Conservation (phyloP, 1,140 invertebrate species). For the Glossosoma conforme region DNA sequence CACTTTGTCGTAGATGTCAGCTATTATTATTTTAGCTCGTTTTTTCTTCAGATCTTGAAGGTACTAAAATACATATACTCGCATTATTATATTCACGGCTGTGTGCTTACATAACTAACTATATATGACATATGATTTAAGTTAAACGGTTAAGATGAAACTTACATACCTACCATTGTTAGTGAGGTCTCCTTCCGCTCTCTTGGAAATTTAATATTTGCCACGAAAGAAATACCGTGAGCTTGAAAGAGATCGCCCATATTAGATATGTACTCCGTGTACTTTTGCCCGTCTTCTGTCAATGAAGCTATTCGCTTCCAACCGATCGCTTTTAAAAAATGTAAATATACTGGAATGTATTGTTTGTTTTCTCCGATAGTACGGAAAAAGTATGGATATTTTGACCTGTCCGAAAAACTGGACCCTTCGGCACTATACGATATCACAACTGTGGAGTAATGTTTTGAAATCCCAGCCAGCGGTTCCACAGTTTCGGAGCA, state of each 20-base stretch:
- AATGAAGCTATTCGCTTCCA: constrained; percentile 71
- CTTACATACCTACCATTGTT: constrained; percentile 35
- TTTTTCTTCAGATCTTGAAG: constrained; percentile 63
- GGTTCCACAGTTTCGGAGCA: constrained; percentile 83
- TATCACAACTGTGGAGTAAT: constrained; percentile 71
- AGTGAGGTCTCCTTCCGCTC: constrained; percentile 37
- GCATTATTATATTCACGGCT: no score
- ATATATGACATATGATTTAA: neutral
- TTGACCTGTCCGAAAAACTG: constrained; percentile 61
- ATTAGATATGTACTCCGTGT: constrained; percentile 71
- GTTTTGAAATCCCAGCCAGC: constrained; percentile 72
- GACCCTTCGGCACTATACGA: constrained; percentile 79
- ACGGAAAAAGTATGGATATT: constrained; percentile 79
- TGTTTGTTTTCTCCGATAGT: constrained; percentile 78
- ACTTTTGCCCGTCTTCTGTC: constrained; percentile 75
- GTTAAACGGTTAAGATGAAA: neutral
- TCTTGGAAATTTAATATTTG: constrained; percentile 66
- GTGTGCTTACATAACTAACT: neutral
- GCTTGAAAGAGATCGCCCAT: constrained; percentile 60
- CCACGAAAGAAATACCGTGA: constrained; percentile 61
- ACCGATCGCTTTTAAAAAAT: constrained; percentile 58
- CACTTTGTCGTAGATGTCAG: constrained; percentile 62
- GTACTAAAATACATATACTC: constrained; percentile 50
- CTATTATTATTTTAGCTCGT: constrained; percentile 70
- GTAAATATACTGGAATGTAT: constrained; percentile 66